A percentile compares a stretch with the other conserved stretches of the same genome.
These are phyloP conservation scores for Nemotelus pantherinus DNA, from an alignment of 2,888 invertebrate species.

Conservation along the genomic window DNA sequence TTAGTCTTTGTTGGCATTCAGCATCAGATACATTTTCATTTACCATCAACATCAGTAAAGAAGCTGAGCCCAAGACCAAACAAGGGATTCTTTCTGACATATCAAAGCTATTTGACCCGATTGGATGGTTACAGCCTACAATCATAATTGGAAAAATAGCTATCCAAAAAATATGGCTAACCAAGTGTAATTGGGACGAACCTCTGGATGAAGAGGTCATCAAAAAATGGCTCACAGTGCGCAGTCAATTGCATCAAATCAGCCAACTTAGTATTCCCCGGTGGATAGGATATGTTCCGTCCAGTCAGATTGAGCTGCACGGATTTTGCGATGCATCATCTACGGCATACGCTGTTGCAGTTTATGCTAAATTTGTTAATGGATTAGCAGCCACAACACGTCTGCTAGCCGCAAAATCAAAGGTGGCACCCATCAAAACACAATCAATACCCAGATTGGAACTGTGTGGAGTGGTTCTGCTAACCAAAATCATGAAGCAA, in stretches of 20 bases:
- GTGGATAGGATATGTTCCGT: slow-evolving; percentile 5
- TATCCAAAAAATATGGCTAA: slow-evolving; percentile 36
- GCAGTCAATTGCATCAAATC: background rate
- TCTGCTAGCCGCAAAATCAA: slow-evolving; percentile 45
- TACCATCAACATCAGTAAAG: too few species aligned
- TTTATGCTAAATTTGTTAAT: slow-evolving; percentile 42
- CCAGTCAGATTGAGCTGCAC: background rate
- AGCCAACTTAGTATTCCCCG: background rate
- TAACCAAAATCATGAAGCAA: slow-evolving; percentile 29
- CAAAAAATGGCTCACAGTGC: background rate
- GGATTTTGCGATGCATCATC: slow-evolving; percentile 41
- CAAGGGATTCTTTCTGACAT: background rate
- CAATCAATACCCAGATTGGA: slow-evolving; percentile 48
- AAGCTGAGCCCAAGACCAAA: too few species aligned
- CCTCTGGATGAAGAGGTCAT: background rate
- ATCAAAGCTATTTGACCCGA: slow-evolving; percentile 21
- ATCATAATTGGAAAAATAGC: slow-evolving; percentile 16
- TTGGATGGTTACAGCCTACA: slow-evolving; percentile 8
- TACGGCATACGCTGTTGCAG: slow-evolving; percentile 36
- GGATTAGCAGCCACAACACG: background rate
- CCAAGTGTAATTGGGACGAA: slow-evolving; percentile 14
- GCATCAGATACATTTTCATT: too few species aligned
- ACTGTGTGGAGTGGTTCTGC: slow-evolving; percentile 48
- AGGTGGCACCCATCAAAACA: slow-evolving; percentile 47
- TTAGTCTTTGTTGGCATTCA: background rate